phyloP scores from a whole-genome alignment of 2,888 invertebrate species.

The Xestia sexstrigata region DNA sequence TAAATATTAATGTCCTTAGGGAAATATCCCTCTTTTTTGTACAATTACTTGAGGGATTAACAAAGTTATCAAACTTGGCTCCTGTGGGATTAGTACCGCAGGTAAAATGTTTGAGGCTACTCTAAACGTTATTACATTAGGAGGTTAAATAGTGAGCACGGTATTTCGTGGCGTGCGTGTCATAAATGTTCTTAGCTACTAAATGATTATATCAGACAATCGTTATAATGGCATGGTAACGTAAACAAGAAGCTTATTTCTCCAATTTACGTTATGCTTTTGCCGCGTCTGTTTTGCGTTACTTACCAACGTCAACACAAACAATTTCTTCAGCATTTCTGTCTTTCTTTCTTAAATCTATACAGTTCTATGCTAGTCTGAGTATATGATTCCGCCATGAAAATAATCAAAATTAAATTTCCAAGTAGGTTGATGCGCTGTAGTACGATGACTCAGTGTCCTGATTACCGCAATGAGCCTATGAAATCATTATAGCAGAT shows the following conservation, averaged over 20 bases:
- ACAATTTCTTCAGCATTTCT: background rate
- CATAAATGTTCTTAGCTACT: conserved; percentile 17
- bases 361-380: background rate
- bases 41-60: conserved; percentile 53
- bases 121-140: conserved; percentile 33
- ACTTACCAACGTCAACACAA: no score
- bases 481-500: conserved; percentile 36
- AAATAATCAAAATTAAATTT: conserved; percentile 45
- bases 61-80: conserved; percentile 43
- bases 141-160: conserved; percentile 25
- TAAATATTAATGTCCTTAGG: conserved; percentile 40
- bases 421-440: conserved; percentile 44
- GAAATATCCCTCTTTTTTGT: conserved; percentile 50
- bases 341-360: background rate
- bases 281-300: background rate
- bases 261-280: conserved; percentile 8
- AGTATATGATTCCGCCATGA: conserved; percentile 33
- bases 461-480: conserved; percentile 50
- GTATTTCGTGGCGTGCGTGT: conserved; percentile 24
- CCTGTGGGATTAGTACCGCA: conserved; percentile 42
- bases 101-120: conserved; percentile 40
- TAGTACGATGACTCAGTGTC: conserved; percentile 46
- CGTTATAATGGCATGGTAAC: conserved; percentile 16
- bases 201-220: conserved; percentile 25
- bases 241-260: conserved; percentile 19